Evolutionary conservation across 2,113 vertebrate genomes (phyloP), one percentile per base, ranked within the genome.

Genomic region (Tringa solitaria): DNA sequence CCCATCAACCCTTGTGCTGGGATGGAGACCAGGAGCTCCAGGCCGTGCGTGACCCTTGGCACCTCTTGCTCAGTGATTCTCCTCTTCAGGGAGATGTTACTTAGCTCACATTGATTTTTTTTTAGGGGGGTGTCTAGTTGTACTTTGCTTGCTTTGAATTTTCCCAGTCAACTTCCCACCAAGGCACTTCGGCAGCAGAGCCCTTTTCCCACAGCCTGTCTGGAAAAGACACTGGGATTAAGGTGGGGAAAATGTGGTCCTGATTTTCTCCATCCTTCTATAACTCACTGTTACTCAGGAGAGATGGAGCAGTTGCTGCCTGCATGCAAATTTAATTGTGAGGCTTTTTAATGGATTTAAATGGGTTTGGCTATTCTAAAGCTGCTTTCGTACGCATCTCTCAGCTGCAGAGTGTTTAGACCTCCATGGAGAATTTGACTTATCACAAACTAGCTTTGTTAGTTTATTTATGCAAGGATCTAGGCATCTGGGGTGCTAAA

Each of bases 271-370:
- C 61, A 79, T 57, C 6, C 39, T 41, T 28, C 56, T 87, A 60
- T n/a, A 90, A 4, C 7, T 26, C 48, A 50, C 32, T 30, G 26
- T 65, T 73, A 69, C 37, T 67, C 6, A 0, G 51, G 67, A 85
- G 70, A 83, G 75, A 90, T 46, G 69, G 59, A 82, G 46, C 76
- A 86, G 68, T 69, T 8, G 4, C 84, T 63, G 59, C n/a, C 76
- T 95, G 84, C 92, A 89, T 92, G 74, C 73, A 93, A 82, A 93
- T 93, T 89, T 86, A 95, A 92, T 93, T 95, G 61, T 76, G 81
- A 84, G 84, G 70, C 39, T 83, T 94, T 96, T 65, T 41, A 94
- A 89, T 74, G 82, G 95, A 90, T 87, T 96, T 95, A 90, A 95
- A 94, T 83, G 57, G 51, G 14, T 82, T 96, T 97, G 95, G 81